phyloP scores from a whole-genome alignment of 2,113 vertebrate species.

The Ariopsis seemanni region DNA sequence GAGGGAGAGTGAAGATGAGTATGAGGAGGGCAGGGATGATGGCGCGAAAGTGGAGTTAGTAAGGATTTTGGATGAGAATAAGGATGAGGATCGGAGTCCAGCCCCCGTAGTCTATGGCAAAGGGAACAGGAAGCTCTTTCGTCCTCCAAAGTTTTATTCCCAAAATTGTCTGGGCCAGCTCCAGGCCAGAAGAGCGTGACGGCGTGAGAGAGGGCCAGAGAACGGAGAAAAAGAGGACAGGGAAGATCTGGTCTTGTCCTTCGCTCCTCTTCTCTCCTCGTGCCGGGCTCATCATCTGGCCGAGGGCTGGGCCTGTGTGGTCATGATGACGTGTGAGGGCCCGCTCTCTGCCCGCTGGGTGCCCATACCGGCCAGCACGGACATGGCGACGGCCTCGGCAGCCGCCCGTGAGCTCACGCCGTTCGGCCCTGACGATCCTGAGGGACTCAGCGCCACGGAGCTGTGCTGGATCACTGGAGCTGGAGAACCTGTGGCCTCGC shows the following conservation, averaged over 20 bases:
- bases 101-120: slow-evolving; percentile 78
- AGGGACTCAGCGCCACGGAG: slow-evolving; percentile 77
- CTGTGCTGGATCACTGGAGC: slow-evolving; percentile 93
- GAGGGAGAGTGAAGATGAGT: slow-evolving; percentile 43
- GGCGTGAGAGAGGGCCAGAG: slow-evolving; percentile 55
- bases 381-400: slow-evolving; percentile 92
- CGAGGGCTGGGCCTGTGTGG: slow-evolving; percentile 91
- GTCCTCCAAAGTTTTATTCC: slow-evolving; percentile 64
- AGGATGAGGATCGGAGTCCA: slow-evolving; percentile 68
- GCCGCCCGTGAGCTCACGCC: slow-evolving; percentile 87
- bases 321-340: slow-evolving; percentile 77
- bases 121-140: slow-evolving; percentile 70
- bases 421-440: slow-evolving; percentile 72
- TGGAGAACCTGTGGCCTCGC: slow-evolving; percentile 86
- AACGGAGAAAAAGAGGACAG: slow-evolving; percentile 37
- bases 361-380: slow-evolving; percentile 93
- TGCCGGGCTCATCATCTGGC: slow-evolving; percentile 89
- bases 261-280: slow-evolving; percentile 46
- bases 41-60: slow-evolving; percentile 14
- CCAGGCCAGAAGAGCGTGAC: slow-evolving; percentile 64
- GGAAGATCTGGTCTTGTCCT: slow-evolving; percentile 34
- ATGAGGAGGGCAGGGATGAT: slow-evolving; percentile 33
- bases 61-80: slow-evolving; percentile 26
- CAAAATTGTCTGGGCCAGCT: slow-evolving; percentile 68
- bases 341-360: slow-evolving; percentile 82